These are phyloP conservation scores for Diplolepis rosae DNA, from an alignment of 2,888 invertebrate species.

Conservation along the genomic window DNA sequence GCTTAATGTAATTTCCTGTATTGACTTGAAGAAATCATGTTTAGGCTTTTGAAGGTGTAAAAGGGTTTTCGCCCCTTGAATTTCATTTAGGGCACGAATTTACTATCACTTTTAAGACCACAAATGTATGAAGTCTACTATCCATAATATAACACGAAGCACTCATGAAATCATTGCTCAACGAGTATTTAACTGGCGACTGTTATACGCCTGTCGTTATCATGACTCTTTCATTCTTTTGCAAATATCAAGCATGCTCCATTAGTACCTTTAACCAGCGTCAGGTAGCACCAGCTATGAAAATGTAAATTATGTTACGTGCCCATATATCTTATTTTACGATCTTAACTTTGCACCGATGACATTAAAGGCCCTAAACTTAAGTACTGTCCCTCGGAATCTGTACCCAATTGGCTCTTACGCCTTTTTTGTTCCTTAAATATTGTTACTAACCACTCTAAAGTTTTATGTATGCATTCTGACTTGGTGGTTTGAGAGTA, in stretches of 20 bases:
- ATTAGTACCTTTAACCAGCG: conserved; percentile 44
- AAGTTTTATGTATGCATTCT: conserved; percentile 7
- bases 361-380: conserved; percentile 47
- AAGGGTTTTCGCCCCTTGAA: conserved; percentile 19
- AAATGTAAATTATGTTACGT: conserved; percentile 55
- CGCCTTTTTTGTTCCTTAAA: conserved; percentile 11
- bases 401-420: conserved; percentile 9
- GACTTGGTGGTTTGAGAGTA: conserved; percentile 1
- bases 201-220: conserved; percentile 41
- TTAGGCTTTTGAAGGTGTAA: neutral
- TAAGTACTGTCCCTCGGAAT: conserved; percentile 26
- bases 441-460: conserved; percentile 3
- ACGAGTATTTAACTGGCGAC: conserved; percentile 42
- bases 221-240: conserved; percentile 41
- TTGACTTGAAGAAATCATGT: conserved; percentile 5
- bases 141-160: conserved; percentile 26
- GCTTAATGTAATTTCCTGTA: neutral
- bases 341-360: conserved; percentile 55
- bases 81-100: conserved; percentile 24
- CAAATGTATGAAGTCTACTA: conserved; percentile 3
- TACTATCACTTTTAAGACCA: conserved; percentile 12
- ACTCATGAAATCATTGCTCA: conserved; percentile 42
- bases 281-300: conserved; percentile 48
- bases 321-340: conserved; percentile 56
- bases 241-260: conserved; percentile 44